phyloP scores from a whole-genome alignment of 2,888 invertebrate genomes.

The Dicycla oo region DNA sequence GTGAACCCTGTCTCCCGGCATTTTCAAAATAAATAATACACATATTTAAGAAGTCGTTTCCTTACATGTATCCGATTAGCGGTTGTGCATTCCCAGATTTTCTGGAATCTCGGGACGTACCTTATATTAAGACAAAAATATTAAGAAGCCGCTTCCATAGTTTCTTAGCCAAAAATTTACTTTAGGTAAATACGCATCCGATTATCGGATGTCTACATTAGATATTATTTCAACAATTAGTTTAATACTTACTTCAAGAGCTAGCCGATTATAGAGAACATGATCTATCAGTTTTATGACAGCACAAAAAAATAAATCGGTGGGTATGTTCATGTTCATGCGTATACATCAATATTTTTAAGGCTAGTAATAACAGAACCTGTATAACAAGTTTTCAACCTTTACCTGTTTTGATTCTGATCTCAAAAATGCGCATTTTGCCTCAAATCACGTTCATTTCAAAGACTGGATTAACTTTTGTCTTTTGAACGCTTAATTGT shows the following conservation, averaged over 20 bases:
- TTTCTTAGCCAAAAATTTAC: too few species aligned
- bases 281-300: not conserved
- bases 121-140: too few species aligned
- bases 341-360: not conserved
- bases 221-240: slow-evolving; percentile 33
- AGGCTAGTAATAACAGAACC: slow-evolving; percentile 15
- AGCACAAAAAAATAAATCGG: not conserved
- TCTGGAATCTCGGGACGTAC: too few species aligned
- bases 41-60: too few species aligned
- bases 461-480: not conserved
- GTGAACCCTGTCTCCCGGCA: too few species aligned
- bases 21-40: too few species aligned
- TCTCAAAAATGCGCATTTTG: slow-evolving; percentile 12
- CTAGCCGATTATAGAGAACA: not conserved
- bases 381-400: slow-evolving; percentile 15
- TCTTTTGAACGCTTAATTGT: not conserved
- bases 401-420: slow-evolving; percentile 33
- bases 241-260: slow-evolving; percentile 13
- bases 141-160: too few species aligned
- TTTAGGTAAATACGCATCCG: too few species aligned
- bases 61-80: too few species aligned
- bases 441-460: slow-evolving; percentile 6
- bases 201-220: too few species aligned
- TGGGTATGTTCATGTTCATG: not conserved
- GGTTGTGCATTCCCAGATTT: too few species aligned